Evolutionary conservation across 2,888 invertebrate genomes (phyloP).

Genomic region (Drosophila atripex): DNA sequence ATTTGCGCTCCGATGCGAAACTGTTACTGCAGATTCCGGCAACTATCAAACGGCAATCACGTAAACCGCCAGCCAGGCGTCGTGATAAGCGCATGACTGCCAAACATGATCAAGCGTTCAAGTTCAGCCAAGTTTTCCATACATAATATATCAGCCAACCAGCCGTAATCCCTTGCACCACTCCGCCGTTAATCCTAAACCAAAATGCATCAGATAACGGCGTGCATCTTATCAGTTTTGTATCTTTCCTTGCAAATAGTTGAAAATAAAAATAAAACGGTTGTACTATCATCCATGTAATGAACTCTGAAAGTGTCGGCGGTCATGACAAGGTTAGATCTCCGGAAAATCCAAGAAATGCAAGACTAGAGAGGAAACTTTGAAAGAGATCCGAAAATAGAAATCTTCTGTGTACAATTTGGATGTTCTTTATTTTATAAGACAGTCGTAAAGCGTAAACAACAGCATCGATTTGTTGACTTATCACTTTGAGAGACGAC

Average conservation of each 20-base stretch:
- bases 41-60: slow-evolving; percentile 52
- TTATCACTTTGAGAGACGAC: slow-evolving; percentile 55
- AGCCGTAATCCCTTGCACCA: slow-evolving; percentile 50
- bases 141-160: slow-evolving; percentile 5
- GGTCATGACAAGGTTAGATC: slow-evolving; percentile 70
- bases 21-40: slow-evolving; percentile 55
- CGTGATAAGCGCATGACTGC: slow-evolving; percentile 72
- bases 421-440: slow-evolving; percentile 37
- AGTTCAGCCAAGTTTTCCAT: slow-evolving; percentile 52
- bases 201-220: slow-evolving; percentile 60
- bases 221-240: slow-evolving; percentile 51
- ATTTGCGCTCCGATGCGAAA: slow-evolving; percentile 30
- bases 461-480: slow-evolving; percentile 50
- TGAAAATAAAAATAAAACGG: slow-evolving; percentile 11
- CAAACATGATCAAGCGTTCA: slow-evolving; percentile 68
- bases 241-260: slow-evolving; percentile 17
- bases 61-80: slow-evolving; percentile 45
- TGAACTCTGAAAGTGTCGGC: slow-evolving; percentile 50
- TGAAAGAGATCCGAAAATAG: slow-evolving; percentile 24
- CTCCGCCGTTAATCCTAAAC: slow-evolving; percentile 43
- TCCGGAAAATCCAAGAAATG: background rate
- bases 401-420: slow-evolving; percentile 41
- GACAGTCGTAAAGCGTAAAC: slow-evolving; percentile 33
- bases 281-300: slow-evolving; percentile 7
- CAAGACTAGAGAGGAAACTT: background rate